These are phyloP conservation scores for Blera fallax DNA, from an alignment of 2,888 invertebrate species.

Conservation along the genomic window DNA sequence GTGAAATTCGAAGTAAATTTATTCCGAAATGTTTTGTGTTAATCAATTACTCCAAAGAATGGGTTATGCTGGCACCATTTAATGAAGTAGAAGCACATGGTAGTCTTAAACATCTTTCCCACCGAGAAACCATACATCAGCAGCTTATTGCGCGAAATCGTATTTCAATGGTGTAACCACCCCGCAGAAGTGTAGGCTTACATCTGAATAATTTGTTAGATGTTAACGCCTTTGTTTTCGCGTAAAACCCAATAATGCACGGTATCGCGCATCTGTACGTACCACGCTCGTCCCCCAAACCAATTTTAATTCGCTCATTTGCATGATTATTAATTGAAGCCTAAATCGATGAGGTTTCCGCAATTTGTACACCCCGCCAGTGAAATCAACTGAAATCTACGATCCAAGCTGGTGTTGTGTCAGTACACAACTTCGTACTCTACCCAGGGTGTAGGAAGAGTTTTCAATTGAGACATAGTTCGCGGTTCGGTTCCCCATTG, in stretches of 20 bases:
- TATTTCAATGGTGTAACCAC: neutral
- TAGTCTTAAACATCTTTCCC: neutral
- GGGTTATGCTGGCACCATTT: neutral
- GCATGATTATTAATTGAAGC: constrained; percentile 45
- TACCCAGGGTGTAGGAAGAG: constrained; percentile 51
- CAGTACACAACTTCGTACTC: constrained; percentile 10
- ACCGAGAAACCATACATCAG: no score
- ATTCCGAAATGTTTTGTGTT: neutral
- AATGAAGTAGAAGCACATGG: neutral
- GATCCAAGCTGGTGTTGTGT: neutral
- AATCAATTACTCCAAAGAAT: no score
- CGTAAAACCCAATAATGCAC: neutral
- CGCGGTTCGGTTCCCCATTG: constrained; percentile 30
- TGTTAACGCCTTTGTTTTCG: neutral
- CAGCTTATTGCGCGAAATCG: neutral
- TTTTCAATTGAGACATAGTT: constrained; percentile 20
- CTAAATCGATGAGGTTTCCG: constrained; percentile 23
- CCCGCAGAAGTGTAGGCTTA: neutral
- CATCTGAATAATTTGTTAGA: neutral
- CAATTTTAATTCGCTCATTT: constrained; percentile 23
- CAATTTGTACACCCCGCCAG: constrained; percentile 15
- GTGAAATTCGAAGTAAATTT: no score
- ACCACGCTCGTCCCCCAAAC: constrained; percentile 6
- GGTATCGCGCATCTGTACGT: neutral
- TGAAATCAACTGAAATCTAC: constrained; percentile 7